Percentiles rank a stretch among this genome's conserved stretches.
Evolutionary conservation across 2,113 vertebrate species (phyloP).

Genomic region (Clarias batrachus): DNA sequence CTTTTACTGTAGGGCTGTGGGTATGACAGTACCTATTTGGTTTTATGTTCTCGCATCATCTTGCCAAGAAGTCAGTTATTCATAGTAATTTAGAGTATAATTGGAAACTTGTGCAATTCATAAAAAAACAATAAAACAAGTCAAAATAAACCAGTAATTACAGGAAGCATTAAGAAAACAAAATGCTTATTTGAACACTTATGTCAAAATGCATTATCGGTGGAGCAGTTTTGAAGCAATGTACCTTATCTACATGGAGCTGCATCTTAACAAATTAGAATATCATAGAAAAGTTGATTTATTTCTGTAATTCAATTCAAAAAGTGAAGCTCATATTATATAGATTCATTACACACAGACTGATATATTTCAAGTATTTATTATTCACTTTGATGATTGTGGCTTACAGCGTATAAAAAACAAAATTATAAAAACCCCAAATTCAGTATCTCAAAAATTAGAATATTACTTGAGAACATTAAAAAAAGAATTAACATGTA

Average conservation of each 20-base stretch:
- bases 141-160: neutral
- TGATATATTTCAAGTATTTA: no score
- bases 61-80: neutral
- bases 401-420: no score
- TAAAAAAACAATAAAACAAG: neutral
- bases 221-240: conserved; percentile 35
- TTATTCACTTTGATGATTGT: no score
- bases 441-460: no score
- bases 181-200: neutral
- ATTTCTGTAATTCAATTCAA: no score
- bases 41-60: neutral
- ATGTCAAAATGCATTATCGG: conserved; percentile 42
- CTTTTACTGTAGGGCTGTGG: neutral
- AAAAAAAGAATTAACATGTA: no score
- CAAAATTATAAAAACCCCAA: no score
- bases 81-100: neutral
- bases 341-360: no score
- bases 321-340: no score
- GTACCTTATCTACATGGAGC: conserved; percentile 15
- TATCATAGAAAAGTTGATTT: no score
- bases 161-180: neutral
- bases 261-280: no score
- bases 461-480: no score
- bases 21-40: neutral
- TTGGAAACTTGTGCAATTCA: neutral